phyloP scores from a whole-genome alignment of 2,797 vertebrate species.

The Phalloptychus januarius region DNA sequence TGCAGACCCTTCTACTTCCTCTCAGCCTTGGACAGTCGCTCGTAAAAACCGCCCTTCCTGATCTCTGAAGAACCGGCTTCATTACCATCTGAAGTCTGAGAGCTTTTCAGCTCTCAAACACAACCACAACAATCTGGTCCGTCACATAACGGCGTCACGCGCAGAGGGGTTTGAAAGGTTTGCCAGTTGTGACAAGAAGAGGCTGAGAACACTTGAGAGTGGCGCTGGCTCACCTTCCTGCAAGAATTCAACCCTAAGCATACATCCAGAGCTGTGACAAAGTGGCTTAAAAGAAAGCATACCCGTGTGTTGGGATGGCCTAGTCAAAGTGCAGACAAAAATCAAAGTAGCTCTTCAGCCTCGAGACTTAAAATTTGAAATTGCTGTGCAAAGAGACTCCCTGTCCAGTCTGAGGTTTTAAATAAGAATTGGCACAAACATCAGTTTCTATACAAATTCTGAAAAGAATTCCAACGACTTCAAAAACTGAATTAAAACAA shows the following conservation, averaged over 20 bases:
- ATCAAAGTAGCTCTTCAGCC: background rate
- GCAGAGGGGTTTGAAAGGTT: too few species aligned
- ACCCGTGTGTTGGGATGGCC: background rate
- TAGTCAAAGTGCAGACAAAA: background rate
- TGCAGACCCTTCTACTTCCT: too few species aligned
- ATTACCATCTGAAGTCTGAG: too few species aligned
- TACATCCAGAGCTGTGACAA: background rate
- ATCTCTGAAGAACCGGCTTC: too few species aligned
- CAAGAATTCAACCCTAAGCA: background rate
- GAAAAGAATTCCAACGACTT: background rate
- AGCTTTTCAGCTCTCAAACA: too few species aligned
- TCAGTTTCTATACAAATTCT: background rate
- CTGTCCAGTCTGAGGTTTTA: background rate
- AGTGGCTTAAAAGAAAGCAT: background rate
- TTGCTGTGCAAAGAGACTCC: background rate
- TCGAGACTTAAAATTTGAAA: background rate
- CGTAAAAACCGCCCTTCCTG: too few species aligned
- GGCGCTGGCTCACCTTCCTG: background rate
- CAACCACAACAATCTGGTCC: too few species aligned
- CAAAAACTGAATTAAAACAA: background rate
- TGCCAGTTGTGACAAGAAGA: too few species aligned
- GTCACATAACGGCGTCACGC: too few species aligned
- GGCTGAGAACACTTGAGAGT: background rate
- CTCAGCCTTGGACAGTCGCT: too few species aligned
- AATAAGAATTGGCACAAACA: background rate